phyloP scores from a whole-genome alignment of 2,797 vertebrate species.

The Micromesistius poutassou region DNA sequence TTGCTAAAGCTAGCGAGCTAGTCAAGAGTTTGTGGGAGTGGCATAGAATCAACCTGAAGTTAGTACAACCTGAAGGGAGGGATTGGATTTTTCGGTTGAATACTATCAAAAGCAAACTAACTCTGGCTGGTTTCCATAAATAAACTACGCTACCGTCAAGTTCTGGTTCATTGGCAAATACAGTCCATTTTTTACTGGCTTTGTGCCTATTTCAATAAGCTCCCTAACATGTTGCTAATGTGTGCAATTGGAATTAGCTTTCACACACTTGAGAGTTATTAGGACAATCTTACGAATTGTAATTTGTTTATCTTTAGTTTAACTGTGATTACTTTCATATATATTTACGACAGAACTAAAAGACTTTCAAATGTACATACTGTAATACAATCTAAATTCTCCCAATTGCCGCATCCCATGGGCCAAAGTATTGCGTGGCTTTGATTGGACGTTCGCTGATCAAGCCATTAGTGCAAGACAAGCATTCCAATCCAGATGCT shows the following conservation, averaged over 20 bases:
- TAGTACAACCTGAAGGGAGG: no score
- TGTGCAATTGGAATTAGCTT: neutral
- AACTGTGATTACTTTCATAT: neutral
- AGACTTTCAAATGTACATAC: neutral
- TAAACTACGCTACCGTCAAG: neutral
- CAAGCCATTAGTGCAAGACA: neutral
- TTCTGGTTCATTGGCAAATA: neutral
- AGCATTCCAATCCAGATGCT: neutral
- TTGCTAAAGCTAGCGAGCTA: no score
- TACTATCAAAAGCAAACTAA: no score
- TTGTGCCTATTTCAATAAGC: neutral
- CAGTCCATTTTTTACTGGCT: neutral
- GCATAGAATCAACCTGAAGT: no score
- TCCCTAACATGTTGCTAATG: neutral
- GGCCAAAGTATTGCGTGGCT: no score
- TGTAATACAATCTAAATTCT: no score
- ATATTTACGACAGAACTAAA: neutral
- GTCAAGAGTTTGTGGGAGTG: no score
- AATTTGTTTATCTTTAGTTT: neutral
- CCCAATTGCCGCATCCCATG: no score
- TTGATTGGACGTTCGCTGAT: no score
- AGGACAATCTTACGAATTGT: neutral
- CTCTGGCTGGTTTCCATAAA: no score
- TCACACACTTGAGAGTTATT: neutral
- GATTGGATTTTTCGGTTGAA: no score